A percentile compares a stretch with the other conserved stretches of the same genome.
Conservation (phyloP, 1,140 invertebrate species). For the Helicoverpa armigera region DNA sequence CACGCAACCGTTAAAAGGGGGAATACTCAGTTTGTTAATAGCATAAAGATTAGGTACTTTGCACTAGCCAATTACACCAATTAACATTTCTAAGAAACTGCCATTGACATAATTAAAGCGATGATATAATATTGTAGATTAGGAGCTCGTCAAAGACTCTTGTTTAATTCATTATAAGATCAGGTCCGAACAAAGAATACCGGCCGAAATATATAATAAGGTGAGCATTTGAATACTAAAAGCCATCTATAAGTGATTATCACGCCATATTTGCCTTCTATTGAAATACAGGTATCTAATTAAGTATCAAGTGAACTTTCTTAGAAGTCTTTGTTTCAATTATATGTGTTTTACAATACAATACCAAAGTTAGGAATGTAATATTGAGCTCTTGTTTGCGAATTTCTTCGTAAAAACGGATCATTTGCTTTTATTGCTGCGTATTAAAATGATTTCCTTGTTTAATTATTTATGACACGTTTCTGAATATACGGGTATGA, state of each 20-base stretch:
- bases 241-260: constrained; percentile 3
- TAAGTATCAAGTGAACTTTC: constrained; percentile 19
- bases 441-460: no score
- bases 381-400: background rate
- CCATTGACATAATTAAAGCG: constrained; percentile 41
- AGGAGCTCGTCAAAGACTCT: constrained; percentile 6
- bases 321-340: constrained; percentile 7
- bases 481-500: background rate
- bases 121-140: constrained; percentile 48
- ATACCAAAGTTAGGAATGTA: constrained; percentile 28
- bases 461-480: no score
- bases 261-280: constrained; percentile 12
- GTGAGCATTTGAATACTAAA: background rate
- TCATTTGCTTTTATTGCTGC: background rate
- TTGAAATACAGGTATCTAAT: constrained; percentile 35
- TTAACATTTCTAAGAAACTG: constrained; percentile 51
- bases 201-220: background rate
- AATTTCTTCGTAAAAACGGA: background rate
- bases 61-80: constrained; percentile 51
- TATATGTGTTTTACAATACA: constrained; percentile 7
- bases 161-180: constrained; percentile 13
- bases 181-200: background rate
- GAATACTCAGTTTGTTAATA: constrained; percentile 6
- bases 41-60: constrained; percentile 32
- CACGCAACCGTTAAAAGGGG: background rate